These are phyloP conservation scores for Drosophila trichaetosa DNA, from an alignment of 2,888 invertebrate species.

Conservation along the genomic window DNA sequence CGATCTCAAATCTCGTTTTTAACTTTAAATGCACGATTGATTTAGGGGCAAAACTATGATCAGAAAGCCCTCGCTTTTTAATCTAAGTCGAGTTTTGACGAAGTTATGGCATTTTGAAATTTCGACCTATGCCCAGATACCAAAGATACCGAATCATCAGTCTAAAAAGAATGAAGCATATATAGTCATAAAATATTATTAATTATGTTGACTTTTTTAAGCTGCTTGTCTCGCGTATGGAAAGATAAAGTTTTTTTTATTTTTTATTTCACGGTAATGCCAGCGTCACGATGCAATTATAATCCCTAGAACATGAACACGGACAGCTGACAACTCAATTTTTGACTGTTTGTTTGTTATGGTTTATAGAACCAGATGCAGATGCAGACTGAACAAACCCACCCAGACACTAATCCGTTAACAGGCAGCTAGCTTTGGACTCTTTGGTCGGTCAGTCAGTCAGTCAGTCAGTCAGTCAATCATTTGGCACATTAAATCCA, in stretches of 20 bases:
- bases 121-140: too few relatives aligned
- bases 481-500: constrained; percentile 79
- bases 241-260: background rate
- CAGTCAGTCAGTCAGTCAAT: constrained; percentile 33
- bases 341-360: constrained; percentile 51
- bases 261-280: constrained; percentile 2
- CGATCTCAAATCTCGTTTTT: too few relatives aligned
- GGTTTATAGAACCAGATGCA: constrained; percentile 17
- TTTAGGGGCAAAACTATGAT: too few relatives aligned
- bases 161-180: background rate
- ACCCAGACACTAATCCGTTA: constrained; percentile 62
- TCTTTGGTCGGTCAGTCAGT: constrained; percentile 1
- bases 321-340: constrained; percentile 55
- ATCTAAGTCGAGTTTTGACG: too few relatives aligned
- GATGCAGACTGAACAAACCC: constrained; percentile 37
- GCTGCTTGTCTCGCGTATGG: background rate
- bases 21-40: too few relatives aligned
- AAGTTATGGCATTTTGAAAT: too few relatives aligned
- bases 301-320: constrained; percentile 42
- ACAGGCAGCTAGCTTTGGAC: constrained; percentile 39
- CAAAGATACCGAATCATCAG: too few relatives aligned
- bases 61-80: too few relatives aligned
- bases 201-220: constrained; percentile 9
- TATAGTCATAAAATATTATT: constrained; percentile 4
- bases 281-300: constrained; percentile 32